These are phyloP conservation scores for Neoaliturus tenellus DNA, from an alignment of 2,888 invertebrate genomes.

Conservation along the genomic window DNA sequence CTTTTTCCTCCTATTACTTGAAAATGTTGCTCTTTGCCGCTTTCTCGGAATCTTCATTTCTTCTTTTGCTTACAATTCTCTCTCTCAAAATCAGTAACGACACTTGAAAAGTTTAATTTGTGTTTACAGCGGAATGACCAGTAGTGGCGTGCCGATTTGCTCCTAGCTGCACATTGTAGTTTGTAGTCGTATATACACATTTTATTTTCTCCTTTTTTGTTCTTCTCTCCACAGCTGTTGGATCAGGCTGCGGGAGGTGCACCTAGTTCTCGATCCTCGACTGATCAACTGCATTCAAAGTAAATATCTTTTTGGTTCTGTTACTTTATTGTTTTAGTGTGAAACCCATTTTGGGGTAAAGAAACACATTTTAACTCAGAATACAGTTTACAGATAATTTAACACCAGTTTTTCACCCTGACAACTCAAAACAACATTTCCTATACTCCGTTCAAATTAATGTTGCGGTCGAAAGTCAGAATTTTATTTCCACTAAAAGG, in stretches of 20 bases:
- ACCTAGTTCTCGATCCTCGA: constrained; percentile 44
- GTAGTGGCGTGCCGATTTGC: constrained; percentile 46
- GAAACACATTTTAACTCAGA: too few relatives aligned
- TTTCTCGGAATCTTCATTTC: too few relatives aligned
- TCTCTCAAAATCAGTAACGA: too few relatives aligned
- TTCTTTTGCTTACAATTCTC: too few relatives aligned
- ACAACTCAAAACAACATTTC: too few relatives aligned
- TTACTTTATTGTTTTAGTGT: background rate
- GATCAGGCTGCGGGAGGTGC: constrained; percentile 75
- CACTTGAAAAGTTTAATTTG: too few relatives aligned
- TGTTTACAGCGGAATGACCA: constrained; percentile 52
- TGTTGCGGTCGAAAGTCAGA: too few relatives aligned
- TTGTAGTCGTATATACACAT: constrained; percentile 58
- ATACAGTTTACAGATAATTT: too few relatives aligned
- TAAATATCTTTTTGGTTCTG: constrained; percentile 56
- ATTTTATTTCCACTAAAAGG: too few relatives aligned
- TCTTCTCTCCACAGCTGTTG: constrained; percentile 82
- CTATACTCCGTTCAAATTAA: too few relatives aligned
- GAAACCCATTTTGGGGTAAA: background rate
- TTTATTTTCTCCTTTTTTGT: constrained; percentile 72
- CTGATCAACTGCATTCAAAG: constrained; percentile 52
- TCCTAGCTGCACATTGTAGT: constrained; percentile 50
- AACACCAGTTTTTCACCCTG: too few relatives aligned
- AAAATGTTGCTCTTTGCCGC: too few relatives aligned
- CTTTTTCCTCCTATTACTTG: background rate